Base-by-base conservation (phyloP, 1,140 invertebrate species). In the Carposina sasakii region DNA sequence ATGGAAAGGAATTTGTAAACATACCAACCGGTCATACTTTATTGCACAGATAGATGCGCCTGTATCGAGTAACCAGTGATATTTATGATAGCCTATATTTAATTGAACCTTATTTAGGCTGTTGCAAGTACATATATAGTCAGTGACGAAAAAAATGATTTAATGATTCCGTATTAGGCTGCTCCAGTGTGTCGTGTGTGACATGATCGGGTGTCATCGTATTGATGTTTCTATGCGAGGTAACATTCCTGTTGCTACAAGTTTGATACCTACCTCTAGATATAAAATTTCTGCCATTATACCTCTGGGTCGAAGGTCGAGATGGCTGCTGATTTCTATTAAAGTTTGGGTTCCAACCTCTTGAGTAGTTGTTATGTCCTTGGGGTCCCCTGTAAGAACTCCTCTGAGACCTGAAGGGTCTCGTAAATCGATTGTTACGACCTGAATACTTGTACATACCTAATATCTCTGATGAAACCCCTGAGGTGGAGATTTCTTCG, bases 101-200 rank as follows among this genome's bases (percentile, higher is more conserved):
- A 39, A 21, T 19, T 8, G 22, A 13, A 39, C 36, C 9, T 22
- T 20, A 15, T 39, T 39, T 22, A 39, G 12, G 13, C 36, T 39
- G 20, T 39, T 39, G 19, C 36, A 39, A 21, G 19, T 13, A 20
- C 9, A 21, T 12, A 21, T 13, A 39, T 21, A 39, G 9, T 39
- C 22, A 39, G 17, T 6, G 5, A 12, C 36, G 36, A 39, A 39
- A 39, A 39, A 39, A 39, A 21, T 39, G 36, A 21, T 39, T 39
- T 20, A 39, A 33, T 33, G 31, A 33, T 4, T 33, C 31, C 5
- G 15, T n/a, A 33, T 33, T 4, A 10, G 31, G 8, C 13, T 33
- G 31, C 13, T 16, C 33, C 13, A 13, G 10, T 16, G 15, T 16
- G 10, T 34, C 15, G 20, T 39, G 19, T 21, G 36, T 12, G 9